Evolutionary conservation across 2,113 vertebrate genomes (phyloP), one percentile per base, ranked within the genome.

Genomic region (Strix aluco): DNA sequence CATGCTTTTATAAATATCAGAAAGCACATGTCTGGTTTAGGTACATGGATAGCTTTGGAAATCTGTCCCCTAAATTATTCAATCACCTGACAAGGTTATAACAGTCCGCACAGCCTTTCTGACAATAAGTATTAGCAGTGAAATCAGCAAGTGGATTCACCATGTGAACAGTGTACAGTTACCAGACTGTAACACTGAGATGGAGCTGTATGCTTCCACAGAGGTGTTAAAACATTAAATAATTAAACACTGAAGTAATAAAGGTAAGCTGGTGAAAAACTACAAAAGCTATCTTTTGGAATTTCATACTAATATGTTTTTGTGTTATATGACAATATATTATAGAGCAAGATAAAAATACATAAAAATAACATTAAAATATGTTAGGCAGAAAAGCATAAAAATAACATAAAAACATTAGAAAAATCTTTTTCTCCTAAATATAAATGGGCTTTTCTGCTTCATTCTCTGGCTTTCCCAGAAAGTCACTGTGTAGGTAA

Each of bases 331-430:
- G 69, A 42, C 70, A 92, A 54, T 71, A 36, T 69, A 93, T 57
- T 78, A 71, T 6, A 86, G 26, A 34, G 27, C 42, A 90, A 92
- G 38, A 88, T 82, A 84, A 85, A 94, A 96, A 91, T 79, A 29
- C 38, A 88, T 71, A 22, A 90, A 90, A 90, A 80, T 59, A 44
- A 7, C 49, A 91, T 82, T 86, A 92, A 97, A 93, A 91, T 91
- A 86, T 52, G 22, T 86, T 86, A 79, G 63, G 38, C 26, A 1
- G 66, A 88, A 91, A 96, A 84, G 36, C 22, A 75, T 81, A 78
- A 93, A 85, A 79, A 52, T 72, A 88, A 78, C 15, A 49, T 71
- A 59, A 89, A 94, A 66, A 19, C 2, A 72, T 63, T 14, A 40
- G 25, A 70, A 71, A 86, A 49, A 18, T 32, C 1, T 40, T 79